Percentiles rank a stretch among this genome's conserved stretches.
Evolutionary conservation across 1,140 invertebrate genomes (phyloP).

Genomic region (Drosophila eugracilis): DNA sequence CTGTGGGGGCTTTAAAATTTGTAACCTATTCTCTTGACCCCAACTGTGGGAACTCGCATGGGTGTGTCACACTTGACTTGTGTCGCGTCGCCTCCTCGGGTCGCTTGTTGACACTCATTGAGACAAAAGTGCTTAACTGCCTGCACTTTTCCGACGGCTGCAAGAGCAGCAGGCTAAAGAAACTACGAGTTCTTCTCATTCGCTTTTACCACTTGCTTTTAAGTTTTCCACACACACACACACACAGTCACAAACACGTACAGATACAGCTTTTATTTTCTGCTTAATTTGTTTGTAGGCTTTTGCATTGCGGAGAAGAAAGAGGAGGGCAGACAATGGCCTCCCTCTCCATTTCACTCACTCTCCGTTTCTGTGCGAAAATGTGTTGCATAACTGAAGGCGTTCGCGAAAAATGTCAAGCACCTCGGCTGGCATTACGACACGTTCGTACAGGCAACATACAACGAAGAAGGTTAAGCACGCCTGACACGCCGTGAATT

Average conservation of each 20-base stretch:
- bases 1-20: too few relatives aligned
- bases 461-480: slow-evolving; percentile 79
- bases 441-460: too few relatives aligned
- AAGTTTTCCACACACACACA: slow-evolving; percentile 22
- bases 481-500: slow-evolving; percentile 67
- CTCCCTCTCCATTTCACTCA: neutral
- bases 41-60: slow-evolving; percentile 8
- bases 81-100: slow-evolving; percentile 49
- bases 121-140: slow-evolving; percentile 83
- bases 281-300: slow-evolving; percentile 80
- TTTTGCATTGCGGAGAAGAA: slow-evolving; percentile 37
- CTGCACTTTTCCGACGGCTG: slow-evolving; percentile 63
- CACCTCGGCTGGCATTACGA: slow-evolving; percentile 62
- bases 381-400: slow-evolving; percentile 71
- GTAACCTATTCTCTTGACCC: slow-evolving; percentile 6
- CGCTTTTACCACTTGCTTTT: slow-evolving; percentile 34
- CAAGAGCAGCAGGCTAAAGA: slow-evolving; percentile 12
- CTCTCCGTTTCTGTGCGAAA: neutral
- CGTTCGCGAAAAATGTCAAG: slow-evolving; percentile 80
- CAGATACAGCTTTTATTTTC: slow-evolving; percentile 71
- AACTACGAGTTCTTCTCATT: slow-evolving; percentile 40
- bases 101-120: slow-evolving; percentile 80
- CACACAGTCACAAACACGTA: slow-evolving; percentile 12
- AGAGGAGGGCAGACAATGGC: slow-evolving; percentile 28
- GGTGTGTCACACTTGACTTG: slow-evolving; percentile 52